These are phyloP conservation scores for Oenanthe melanoleuca DNA, from an alignment of 2,113 vertebrate species.

Conservation along the genomic window DNA sequence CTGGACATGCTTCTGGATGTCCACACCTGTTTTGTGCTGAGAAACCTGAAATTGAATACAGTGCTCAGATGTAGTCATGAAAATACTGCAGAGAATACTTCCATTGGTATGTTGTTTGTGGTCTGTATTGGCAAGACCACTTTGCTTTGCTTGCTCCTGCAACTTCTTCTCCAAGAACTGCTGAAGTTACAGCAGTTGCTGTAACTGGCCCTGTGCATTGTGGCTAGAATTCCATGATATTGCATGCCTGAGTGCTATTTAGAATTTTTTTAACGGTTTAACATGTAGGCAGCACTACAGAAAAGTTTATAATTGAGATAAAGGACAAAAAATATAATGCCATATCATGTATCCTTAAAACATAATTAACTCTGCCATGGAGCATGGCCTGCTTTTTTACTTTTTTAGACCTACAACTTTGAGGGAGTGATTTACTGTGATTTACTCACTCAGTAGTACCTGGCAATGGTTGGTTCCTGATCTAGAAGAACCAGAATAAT, in stretches of 20 bases:
- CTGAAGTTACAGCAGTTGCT: not conserved
- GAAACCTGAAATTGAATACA: not conserved
- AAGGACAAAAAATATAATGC: not conserved
- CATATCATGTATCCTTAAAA: not conserved
- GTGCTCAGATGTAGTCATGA: not conserved
- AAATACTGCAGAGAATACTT: not conserved
- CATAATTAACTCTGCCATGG: not conserved
- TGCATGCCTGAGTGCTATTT: not conserved
- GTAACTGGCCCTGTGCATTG: not conserved
- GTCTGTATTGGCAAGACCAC: not conserved
- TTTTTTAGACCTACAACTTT: not conserved
- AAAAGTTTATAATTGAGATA: not conserved
- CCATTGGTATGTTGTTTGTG: not conserved
- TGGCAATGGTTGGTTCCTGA: not conserved
- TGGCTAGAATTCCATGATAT: not conserved
- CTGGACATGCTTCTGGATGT: not conserved
- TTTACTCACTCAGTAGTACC: not conserved
- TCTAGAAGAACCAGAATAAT: not conserved
- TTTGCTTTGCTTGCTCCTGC: not conserved
- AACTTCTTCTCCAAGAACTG: not conserved
- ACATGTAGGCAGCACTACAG: not conserved
- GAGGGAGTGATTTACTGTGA: not conserved
- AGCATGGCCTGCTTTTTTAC: not conserved
- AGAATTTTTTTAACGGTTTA: not conserved
- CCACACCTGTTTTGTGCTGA: not conserved